Evolutionary conservation across 1,140 invertebrate genomes (phyloP).

Genomic region (Copidosoma floridanum): DNA sequence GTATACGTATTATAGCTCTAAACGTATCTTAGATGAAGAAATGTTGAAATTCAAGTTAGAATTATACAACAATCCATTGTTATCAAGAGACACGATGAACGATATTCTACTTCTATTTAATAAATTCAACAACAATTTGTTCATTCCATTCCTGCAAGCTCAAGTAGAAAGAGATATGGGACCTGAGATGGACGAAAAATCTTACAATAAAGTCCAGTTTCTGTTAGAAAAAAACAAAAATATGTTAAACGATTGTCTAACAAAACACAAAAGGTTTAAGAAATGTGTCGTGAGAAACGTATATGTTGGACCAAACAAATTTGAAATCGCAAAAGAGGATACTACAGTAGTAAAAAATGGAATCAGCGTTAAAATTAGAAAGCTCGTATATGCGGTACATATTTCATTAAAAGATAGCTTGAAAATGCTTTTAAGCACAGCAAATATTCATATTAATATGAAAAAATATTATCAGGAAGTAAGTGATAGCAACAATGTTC

Average conservation of each 20-base stretch:
- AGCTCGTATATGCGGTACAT: background rate
- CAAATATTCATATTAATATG: background rate
- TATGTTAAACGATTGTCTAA: constrained; percentile 17
- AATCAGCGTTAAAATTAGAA: background rate
- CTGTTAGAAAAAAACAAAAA: constrained; percentile 25
- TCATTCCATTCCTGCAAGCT: constrained; percentile 23
- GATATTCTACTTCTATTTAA: constrained; percentile 16
- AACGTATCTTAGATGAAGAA: no score
- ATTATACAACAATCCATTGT: constrained; percentile 27
- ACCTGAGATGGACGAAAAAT: constrained; percentile 11
- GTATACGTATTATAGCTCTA: no score
- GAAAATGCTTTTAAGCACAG: background rate
- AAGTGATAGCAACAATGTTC: background rate
- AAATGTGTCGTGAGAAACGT: constrained; percentile 1
- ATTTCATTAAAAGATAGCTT: background rate
- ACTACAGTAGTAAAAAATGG: background rate
- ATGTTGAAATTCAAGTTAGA: no score
- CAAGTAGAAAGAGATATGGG: constrained; percentile 18
- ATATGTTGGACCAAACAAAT: background rate
- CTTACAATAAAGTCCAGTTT: constrained; percentile 19
- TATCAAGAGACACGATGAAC: constrained; percentile 25
- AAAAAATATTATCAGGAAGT: background rate
- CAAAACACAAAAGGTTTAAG: constrained; percentile 23
- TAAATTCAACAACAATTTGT: constrained; percentile 21
- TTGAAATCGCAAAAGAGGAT: background rate